Evolutionary conservation across 2,797 vertebrate genomes (phyloP).

Genomic region (Sebastes kiyomatsui): DNA sequence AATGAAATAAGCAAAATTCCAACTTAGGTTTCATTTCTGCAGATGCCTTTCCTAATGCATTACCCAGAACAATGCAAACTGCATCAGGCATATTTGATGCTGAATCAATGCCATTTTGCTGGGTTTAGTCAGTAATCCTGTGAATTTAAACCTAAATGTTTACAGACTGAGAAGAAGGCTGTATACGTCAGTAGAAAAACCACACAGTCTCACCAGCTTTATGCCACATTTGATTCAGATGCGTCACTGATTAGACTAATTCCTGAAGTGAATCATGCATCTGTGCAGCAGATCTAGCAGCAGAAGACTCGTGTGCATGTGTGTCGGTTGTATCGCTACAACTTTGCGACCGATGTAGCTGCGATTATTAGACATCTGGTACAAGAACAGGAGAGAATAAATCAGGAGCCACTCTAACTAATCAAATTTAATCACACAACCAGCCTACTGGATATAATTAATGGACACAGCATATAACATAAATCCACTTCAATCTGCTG

Average conservation of each 20-base stretch:
- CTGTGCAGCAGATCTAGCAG: conserved; percentile 28
- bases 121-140: not conserved
- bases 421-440: conserved; percentile 76
- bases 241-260: conserved; percentile 58
- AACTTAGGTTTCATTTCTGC: not conserved
- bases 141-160: conserved; percentile 2
- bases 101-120: not conserved
- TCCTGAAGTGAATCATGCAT: conserved; percentile 51
- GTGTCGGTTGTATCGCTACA: conserved; percentile 36
- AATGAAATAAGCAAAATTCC: not conserved
- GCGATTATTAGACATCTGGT: conserved; percentile 80
- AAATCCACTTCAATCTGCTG: conserved; percentile 42
- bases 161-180: not conserved
- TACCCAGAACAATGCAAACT: not conserved
- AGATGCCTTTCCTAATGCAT: not conserved
- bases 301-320: conserved; percentile 21
- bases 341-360: conserved; percentile 46
- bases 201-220: not conserved
- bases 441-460: conserved; percentile 68
- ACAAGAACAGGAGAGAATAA: conserved; percentile 62
- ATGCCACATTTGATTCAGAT: conserved; percentile 32
- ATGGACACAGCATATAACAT: conserved; percentile 45
- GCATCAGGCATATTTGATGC: not conserved
- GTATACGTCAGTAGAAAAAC: not conserved
- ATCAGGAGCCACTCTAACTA: conserved; percentile 74